Conservation (phyloP, 2,888 invertebrate species). For the Acleris literana region DNA sequence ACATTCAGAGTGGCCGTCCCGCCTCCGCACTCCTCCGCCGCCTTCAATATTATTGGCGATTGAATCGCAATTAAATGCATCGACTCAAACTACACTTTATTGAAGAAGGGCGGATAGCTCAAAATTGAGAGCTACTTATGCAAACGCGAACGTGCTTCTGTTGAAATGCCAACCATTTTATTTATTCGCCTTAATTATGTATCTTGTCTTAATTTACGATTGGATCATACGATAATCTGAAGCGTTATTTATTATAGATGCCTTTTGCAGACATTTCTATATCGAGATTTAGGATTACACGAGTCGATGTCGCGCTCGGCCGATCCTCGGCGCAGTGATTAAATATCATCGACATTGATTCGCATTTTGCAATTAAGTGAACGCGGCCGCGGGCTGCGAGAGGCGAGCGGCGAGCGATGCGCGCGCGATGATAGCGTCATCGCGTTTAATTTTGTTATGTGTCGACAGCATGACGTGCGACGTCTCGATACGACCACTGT, state of each 20-base stretch:
- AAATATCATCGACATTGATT: constrained; percentile 78
- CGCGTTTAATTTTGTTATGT: constrained; percentile 79
- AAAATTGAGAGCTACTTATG: constrained; percentile 70
- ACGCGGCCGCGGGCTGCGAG: constrained; percentile 47
- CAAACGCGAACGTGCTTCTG: constrained; percentile 82
- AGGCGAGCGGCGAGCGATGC: constrained; percentile 56
- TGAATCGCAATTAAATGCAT: constrained; percentile 82
- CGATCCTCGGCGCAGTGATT: constrained; percentile 64
- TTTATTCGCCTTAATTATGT: constrained; percentile 84
- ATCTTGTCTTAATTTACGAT: constrained; percentile 85
- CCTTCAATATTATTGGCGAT: constrained; percentile 81
- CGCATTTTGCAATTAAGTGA: constrained; percentile 78
- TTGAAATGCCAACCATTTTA: constrained; percentile 84
- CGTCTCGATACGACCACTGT: constrained; percentile 79
- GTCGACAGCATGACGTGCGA: constrained; percentile 77
- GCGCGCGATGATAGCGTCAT: constrained; percentile 79
- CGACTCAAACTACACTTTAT: constrained; percentile 82
- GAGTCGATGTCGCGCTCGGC: constrained; percentile 65
- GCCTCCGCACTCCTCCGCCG: constrained; percentile 77
- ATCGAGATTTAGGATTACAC: constrained; percentile 80
- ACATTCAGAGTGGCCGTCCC: constrained; percentile 79
- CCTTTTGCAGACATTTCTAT: constrained; percentile 80
- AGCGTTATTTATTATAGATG: constrained; percentile 80
- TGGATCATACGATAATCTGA: constrained; percentile 84
- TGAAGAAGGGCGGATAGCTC: constrained; percentile 76